phyloP scores from a whole-genome alignment of 2,797 vertebrate species.

The Alcedo quadribrachys region DNA sequence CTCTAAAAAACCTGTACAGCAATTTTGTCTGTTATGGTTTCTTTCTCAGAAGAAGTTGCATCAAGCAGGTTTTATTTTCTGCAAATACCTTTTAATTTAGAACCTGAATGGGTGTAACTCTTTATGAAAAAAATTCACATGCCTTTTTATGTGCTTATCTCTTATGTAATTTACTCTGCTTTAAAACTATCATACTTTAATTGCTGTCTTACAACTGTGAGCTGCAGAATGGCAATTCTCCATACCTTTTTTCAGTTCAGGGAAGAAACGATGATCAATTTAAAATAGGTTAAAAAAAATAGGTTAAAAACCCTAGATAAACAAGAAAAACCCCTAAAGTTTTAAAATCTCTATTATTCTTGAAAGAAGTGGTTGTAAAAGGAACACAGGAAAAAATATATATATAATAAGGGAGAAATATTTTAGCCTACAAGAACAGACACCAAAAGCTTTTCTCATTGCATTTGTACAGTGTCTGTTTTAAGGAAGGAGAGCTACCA shows the following conservation, averaged over 20 bases:
- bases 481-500: slow-evolving; percentile 17
- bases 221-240: background rate
- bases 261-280: background rate
- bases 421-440: background rate
- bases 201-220: background rate
- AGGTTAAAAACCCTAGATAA: background rate
- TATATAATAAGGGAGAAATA: background rate
- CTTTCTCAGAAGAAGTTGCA: background rate
- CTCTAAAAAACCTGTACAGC: background rate
- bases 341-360: background rate
- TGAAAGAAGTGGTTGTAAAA: background rate
- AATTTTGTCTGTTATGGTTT: background rate
- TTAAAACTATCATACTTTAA: background rate
- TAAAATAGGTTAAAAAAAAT: background rate
- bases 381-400: background rate
- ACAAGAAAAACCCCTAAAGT: accelerated
- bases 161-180: background rate
- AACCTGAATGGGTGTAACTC: background rate
- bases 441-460: background rate
- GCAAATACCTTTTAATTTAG: background rate
- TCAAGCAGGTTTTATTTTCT: background rate
- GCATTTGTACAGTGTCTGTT: background rate
- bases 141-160: background rate
- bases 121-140: background rate
- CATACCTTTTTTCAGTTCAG: background rate